A percentile compares a stretch with the other conserved stretches of the same genome.
These are phyloP conservation scores for Enteromius unitaeniatus DNA, from an alignment of 2,797 vertebrate species.

Conservation along the genomic window DNA sequence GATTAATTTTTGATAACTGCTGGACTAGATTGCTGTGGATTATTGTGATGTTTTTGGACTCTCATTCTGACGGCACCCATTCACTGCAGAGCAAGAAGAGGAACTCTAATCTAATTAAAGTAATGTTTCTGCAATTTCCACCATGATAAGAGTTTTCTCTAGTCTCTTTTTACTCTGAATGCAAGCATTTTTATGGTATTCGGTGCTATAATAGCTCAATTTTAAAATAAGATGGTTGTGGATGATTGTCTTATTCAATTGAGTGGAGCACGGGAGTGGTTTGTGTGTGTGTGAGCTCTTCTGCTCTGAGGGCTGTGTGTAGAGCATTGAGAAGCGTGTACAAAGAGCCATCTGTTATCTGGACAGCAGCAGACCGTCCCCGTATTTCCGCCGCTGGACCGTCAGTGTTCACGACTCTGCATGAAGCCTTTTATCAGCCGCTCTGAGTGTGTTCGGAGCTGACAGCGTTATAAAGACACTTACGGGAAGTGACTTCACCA, in stretches of 20 bases:
- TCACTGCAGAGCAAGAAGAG: neutral
- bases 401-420: neutral
- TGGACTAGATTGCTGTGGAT: neutral
- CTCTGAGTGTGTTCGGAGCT: neutral
- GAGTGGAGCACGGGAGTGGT: neutral
- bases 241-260: slow-evolving; percentile 1
- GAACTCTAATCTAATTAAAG: neutral
- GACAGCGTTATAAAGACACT: neutral
- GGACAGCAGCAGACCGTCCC: neutral
- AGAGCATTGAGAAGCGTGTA: slow-evolving; percentile 4
- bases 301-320: slow-evolving; percentile 2
- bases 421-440: neutral
- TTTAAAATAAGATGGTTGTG: neutral
- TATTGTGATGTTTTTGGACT: neutral
- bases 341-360: slow-evolving; percentile 30
- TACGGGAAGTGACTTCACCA: neutral
- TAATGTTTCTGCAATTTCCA: neutral
- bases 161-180: neutral
- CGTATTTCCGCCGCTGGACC: neutral
- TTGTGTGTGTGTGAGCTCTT: slow-evolving; percentile 1
- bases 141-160: neutral
- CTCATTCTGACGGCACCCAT: neutral
- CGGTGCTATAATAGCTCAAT: neutral
- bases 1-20: neutral
- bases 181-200: neutral